These are phyloP conservation scores for Lateolabrax maculatus DNA, from an alignment of 2,797 vertebrate species.

Conservation along the genomic window DNA sequence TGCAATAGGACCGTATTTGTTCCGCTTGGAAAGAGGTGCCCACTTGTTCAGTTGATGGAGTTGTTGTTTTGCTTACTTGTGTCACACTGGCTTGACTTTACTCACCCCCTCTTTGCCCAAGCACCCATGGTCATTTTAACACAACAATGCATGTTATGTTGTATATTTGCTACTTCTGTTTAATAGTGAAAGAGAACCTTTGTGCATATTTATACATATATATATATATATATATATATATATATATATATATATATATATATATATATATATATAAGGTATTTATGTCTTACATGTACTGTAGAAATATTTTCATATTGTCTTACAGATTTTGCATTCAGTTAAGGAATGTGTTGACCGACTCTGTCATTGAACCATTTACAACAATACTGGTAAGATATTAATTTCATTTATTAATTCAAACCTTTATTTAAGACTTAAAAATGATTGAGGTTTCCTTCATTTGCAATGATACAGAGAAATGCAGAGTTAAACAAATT, in stretches of 20 bases:
- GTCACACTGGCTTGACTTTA: not conserved
- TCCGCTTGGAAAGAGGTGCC: not conserved
- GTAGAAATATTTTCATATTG: constrained; percentile 15
- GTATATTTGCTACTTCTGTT: not conserved
- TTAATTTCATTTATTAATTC: too few relatives aligned
- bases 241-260: too few relatives aligned
- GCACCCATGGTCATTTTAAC: not conserved
- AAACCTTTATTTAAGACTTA: too few relatives aligned
- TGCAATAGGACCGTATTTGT: not conserved
- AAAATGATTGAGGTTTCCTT: too few relatives aligned
- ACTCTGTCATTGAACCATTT: constrained; percentile 76
- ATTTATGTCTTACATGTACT: not conserved
- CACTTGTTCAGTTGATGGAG: not conserved
- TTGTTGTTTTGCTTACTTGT: not conserved
- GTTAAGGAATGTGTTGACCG: constrained; percentile 74
- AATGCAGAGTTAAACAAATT: too few relatives aligned
- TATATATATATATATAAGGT: too few relatives aligned
- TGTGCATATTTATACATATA: not conserved
- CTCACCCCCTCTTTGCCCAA: not conserved
- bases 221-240: too few relatives aligned
- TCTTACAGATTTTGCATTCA: constrained; percentile 85
- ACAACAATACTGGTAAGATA: constrained; percentile 89
- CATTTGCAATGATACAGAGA: too few relatives aligned
- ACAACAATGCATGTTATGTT: not conserved
- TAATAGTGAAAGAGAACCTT: not conserved